Evolutionary conservation across 2,888 invertebrate species (phyloP).

Genomic region (Argyresthia albistria): DNA sequence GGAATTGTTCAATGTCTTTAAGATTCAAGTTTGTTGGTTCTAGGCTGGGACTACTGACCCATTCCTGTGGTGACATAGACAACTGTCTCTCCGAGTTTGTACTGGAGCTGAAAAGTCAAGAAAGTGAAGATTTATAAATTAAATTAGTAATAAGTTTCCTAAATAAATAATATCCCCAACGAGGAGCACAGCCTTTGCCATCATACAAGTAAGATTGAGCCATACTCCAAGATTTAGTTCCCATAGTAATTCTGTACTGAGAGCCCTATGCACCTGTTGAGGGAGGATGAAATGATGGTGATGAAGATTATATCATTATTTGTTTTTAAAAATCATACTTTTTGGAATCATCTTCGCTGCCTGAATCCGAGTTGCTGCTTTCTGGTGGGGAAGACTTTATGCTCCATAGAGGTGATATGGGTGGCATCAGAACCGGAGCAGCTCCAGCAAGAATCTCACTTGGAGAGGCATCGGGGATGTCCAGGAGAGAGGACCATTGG

Average conservation of each 20-base stretch:
- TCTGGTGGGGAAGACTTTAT: slow-evolving; percentile 47
- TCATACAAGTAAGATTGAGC: no score
- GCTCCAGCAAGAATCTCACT: slow-evolving; percentile 66
- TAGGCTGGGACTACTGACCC: slow-evolving; percentile 25
- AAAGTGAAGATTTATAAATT: no score
- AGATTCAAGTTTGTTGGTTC: slow-evolving; percentile 46
- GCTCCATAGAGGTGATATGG: slow-evolving; percentile 48
- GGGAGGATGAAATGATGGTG: no score
- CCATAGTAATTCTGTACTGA: no score
- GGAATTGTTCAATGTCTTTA: slow-evolving; percentile 57
- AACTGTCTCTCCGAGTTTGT: slow-evolving; percentile 37
- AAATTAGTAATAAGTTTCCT: no score
- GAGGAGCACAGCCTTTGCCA: no score
- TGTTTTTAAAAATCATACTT: slow-evolving; percentile 27
- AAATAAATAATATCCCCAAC: no score
- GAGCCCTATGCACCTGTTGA: no score
- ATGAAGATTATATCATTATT: no score
- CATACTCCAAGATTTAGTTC: no score
- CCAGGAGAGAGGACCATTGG: slow-evolving; percentile 55
- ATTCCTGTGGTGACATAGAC: slow-evolving; percentile 50
- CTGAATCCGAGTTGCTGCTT: slow-evolving; percentile 56
- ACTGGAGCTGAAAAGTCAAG: slow-evolving; percentile 21
- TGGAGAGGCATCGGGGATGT: slow-evolving; percentile 57
- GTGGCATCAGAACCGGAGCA: slow-evolving; percentile 43
- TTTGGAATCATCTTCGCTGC: slow-evolving; percentile 64